A percentile compares a stretch with the other conserved stretches of the same genome.
phyloP scores from a whole-genome alignment of 2,797 vertebrate genomes.

The Sciurus carolinensis region DNA sequence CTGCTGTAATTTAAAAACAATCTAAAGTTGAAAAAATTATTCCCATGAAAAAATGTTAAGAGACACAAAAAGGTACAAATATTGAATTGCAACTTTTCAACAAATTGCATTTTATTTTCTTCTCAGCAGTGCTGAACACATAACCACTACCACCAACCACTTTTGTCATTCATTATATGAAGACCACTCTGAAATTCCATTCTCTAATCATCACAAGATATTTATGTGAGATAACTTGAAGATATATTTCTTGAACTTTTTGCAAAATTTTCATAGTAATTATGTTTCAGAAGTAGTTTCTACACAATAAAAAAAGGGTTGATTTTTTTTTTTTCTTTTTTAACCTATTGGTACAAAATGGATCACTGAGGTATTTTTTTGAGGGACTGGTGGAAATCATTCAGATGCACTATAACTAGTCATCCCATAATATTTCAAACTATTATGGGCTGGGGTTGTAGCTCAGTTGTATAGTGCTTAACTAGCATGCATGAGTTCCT shows the following conservation, averaged over 20 bases:
- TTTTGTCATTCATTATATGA: background rate
- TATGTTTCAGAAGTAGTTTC: conserved; percentile 23
- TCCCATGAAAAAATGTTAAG: background rate
- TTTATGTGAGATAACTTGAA: conserved; percentile 40
- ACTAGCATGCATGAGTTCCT: background rate
- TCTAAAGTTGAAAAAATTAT: background rate
- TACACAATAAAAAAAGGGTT: background rate
- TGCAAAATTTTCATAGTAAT: conserved; percentile 4
- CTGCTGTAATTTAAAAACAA: conserved; percentile 4
- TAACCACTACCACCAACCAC: background rate
- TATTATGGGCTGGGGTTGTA: background rate
- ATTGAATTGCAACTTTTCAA: conserved; percentile 14
- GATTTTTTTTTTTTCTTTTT: conserved; percentile 2
- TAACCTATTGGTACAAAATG: conserved; percentile 16
- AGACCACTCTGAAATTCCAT: background rate
- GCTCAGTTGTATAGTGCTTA: background rate
- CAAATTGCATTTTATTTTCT: background rate
- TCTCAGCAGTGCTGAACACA: background rate
- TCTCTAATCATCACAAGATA: background rate
- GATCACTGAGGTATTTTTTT: background rate
- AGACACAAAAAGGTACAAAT: background rate
- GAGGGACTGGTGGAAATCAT: background rate
- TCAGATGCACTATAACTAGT: background rate
- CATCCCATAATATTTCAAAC: background rate
- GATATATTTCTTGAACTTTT: conserved; percentile 10